Percentiles rank a stretch among this genome's conserved stretches.
These are phyloP conservation scores for Montifringilla adamsi DNA, from an alignment of 2,113 vertebrate species.

Conservation along the genomic window DNA sequence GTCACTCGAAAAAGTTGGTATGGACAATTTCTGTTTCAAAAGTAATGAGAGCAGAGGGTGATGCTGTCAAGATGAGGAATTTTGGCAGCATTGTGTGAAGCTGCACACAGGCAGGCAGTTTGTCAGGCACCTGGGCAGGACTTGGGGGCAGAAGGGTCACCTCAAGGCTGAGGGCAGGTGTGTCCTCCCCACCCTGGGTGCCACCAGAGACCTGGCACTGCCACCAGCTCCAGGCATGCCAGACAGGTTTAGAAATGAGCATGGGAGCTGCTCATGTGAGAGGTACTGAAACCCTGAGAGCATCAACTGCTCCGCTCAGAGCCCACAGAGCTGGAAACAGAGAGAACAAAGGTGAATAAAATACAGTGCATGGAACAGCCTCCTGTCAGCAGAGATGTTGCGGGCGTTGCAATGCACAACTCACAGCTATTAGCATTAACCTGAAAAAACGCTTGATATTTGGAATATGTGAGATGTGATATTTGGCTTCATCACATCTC, in stretches of 20 bases:
- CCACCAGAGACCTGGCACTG: accelerated
- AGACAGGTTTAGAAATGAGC: background rate
- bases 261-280: accelerated
- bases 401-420: background rate
- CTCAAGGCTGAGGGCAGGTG: background rate
- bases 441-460: background rate
- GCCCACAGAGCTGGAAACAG: background rate
- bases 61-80: background rate
- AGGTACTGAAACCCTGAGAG: accelerated
- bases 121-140: accelerated
- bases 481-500: background rate
- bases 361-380: background rate
- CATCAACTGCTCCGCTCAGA: accelerated
- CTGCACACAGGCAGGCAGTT: accelerated
- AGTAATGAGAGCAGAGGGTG: background rate
- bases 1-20: background rate
- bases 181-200: background rate
- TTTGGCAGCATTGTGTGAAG: background rate
- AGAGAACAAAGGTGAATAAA: background rate
- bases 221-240: background rate
- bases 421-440: background rate
- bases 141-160: background rate
- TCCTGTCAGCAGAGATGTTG: background rate
- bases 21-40: background rate
- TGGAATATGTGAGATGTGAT: background rate